Evolutionary conservation across 2,113 vertebrate genomes (phyloP).

Genomic region (Lampris megalopsis): DNA sequence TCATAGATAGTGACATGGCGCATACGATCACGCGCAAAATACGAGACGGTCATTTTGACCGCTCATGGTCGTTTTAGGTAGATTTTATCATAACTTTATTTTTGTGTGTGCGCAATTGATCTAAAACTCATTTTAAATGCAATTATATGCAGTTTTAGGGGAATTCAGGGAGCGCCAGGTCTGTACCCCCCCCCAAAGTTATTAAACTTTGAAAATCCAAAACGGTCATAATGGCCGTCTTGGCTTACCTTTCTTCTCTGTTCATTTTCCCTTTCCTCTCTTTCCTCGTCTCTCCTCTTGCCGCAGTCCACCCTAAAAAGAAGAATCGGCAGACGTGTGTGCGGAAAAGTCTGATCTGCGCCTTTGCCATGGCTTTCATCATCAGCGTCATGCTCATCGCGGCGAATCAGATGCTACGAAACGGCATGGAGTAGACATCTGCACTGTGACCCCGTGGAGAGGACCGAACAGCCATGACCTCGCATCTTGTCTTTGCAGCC

Average conservation of each 20-base stretch:
- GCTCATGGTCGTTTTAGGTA: too few relatives aligned
- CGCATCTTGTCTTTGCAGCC: slow-evolving; percentile 69
- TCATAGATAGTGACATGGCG: too few relatives aligned
- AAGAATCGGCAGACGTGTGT: slow-evolving; percentile 98
- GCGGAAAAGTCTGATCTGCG: slow-evolving; percentile 98
- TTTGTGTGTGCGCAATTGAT: neutral
- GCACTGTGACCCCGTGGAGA: slow-evolving; percentile 83
- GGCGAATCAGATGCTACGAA: slow-evolving; percentile 98
- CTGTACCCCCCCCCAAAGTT: too few relatives aligned
- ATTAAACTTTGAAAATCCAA: too few relatives aligned
- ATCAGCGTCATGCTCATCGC: slow-evolving; percentile 99
- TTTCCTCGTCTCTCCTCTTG: slow-evolving; percentile 8
- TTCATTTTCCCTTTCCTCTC: neutral
- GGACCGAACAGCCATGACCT: slow-evolving; percentile 73
- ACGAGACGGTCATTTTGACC: too few relatives aligned
- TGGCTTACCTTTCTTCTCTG: neutral
- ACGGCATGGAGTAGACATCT: slow-evolving; percentile 94
- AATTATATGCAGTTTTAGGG: too few relatives aligned
- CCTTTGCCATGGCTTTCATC: slow-evolving; percentile 99
- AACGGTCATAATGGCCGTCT: neutral
- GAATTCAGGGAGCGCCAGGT: too few relatives aligned
- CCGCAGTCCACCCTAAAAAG: slow-evolving; percentile 94
- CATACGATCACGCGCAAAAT: too few relatives aligned
- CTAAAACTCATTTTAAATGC: too few relatives aligned
- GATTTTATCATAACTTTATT: too few relatives aligned